Base-by-base conservation (phyloP, 2,113 vertebrate genomes). In the Scartelaos histophorus region DNA sequence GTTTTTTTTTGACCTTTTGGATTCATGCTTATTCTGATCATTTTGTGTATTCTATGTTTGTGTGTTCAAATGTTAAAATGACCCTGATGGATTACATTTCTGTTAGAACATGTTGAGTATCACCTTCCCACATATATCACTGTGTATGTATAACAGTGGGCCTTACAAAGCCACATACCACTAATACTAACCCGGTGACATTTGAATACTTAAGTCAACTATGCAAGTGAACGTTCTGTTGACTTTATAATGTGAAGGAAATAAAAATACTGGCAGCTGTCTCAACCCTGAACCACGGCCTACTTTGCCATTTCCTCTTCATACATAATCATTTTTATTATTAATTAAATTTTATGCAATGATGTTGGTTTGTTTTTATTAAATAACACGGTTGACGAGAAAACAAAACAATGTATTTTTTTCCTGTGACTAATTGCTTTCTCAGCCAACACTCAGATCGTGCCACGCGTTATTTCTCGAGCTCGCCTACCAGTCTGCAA, bases 401-500 rank as follows among this genome's bases (percentile, higher is more conserved):
- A 22, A 66, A 19, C 21, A 47, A 45, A 45, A 66, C 43, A 66
- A 47, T 47, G 21, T 24, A 13, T n/a, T 46, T 25, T 38, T 46
- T 66, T n/a, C 29, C 17, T n/a, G 10, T 64, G 38, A 47, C 65
- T 66, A 47, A 66, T 66, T 47, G 45, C n/a, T 7, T 24, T 66
- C 13, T n/a, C 35, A 65, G 34, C 38, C 62, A 61, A 38, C 17
- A 43, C 34, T 64, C 29, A 43, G 61, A 64, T 64, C 61, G 61
- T 64, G 61, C 61, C 61, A 64, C 61, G 38, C 38, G 45, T 47
- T 66, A 22, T 66, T 24, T 66, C 21, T 66, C 43, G 4, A 64
- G 29, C 61, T 64, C 61, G 61, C 61, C 61, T 64, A 64, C 65
- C 43, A 24, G 65, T 66, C 38, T 66, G 38, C 56, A 69, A 46